Base-by-base conservation (phyloP, 92 coral and sea anemone species). In the Phenganax stokvisi region DNA sequence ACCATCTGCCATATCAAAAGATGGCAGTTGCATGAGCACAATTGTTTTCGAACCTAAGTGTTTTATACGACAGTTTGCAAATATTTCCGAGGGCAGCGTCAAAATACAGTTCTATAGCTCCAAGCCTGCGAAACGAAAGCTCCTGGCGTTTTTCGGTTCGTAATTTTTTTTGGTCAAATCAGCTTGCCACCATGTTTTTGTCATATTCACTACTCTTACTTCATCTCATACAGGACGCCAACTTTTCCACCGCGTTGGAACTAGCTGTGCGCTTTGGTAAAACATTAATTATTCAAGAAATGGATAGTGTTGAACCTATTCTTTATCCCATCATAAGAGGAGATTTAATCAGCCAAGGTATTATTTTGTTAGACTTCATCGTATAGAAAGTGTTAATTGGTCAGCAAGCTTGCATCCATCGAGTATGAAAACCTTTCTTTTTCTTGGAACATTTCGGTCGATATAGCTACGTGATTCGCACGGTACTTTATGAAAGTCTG, bases 241-340 rank as follows among this genome's bases (percentile, higher is more conserved):
- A 96, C 85, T 96, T 96, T 85, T 96, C 99, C 61, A 96, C 99
- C 54, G 92, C 92, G n/a, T 85, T 96, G 58, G 99, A 96, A 76
- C 90, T 96, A 16, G 96, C 99, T 12, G 99, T 96, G 15, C 91
- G 99, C 57, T 96, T 96, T 83, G 99, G 99, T 25, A 96, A 96
- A 79, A 96, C 99, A 2, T 90, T 96, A 57, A 89, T 96, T 25
- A 96, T 96, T 25, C 99, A 96, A 82, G 99, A 96, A 71, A 96
- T 96, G 97, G 98, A 94, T 58, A 90, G 96, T 28, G 90, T 94
- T 13, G 98, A 94, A 29, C 97, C 98, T 54, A 90, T 94, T 56
- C 89, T 94, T 84, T 94, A 90, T 82, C 98, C 98, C 28, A 92
- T 94, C 87, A 79, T 94, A 20, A 82, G 98, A 80, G 98, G 98